phyloP scores from a whole-genome alignment of 2,797 vertebrate genomes.

The Acomys russatus region DNA sequence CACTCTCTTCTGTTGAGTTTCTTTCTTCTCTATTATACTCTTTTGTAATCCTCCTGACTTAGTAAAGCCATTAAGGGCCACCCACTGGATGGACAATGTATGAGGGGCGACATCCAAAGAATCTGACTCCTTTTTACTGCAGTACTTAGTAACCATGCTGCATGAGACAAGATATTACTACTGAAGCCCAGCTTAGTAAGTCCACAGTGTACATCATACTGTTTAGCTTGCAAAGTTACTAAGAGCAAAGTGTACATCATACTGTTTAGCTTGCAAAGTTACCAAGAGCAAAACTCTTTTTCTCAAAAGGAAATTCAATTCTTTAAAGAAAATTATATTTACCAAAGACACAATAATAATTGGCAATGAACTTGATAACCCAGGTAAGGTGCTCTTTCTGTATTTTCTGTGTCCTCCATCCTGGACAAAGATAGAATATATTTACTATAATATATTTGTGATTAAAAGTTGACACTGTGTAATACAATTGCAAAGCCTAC shows the following conservation, averaged over 20 bases:
- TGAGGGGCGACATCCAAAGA: background rate
- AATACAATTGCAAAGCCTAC: background rate
- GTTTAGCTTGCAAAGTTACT: background rate
- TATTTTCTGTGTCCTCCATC: background rate
- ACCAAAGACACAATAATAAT: background rate
- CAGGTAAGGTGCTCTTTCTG: background rate
- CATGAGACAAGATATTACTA: background rate
- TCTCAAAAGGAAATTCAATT: background rate
- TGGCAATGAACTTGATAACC: background rate
- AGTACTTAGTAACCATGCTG: background rate
- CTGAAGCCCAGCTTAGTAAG: background rate
- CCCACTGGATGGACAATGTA: background rate
- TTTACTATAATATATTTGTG: background rate
- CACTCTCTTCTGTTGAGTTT: background rate
- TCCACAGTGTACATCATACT: background rate
- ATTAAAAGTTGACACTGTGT: background rate
- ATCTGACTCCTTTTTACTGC: background rate
- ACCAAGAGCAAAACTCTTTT: constrained; percentile 1
- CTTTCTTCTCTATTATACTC: too few relatives aligned
- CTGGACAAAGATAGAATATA: background rate
- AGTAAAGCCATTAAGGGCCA: background rate
- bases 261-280: background rate
- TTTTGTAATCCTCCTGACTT: background rate
- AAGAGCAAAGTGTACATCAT: background rate
- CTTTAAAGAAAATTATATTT: constrained; percentile 9